Evolutionary conservation across 2,888 invertebrate genomes (phyloP).

Genomic region (Tridacna gigas): DNA sequence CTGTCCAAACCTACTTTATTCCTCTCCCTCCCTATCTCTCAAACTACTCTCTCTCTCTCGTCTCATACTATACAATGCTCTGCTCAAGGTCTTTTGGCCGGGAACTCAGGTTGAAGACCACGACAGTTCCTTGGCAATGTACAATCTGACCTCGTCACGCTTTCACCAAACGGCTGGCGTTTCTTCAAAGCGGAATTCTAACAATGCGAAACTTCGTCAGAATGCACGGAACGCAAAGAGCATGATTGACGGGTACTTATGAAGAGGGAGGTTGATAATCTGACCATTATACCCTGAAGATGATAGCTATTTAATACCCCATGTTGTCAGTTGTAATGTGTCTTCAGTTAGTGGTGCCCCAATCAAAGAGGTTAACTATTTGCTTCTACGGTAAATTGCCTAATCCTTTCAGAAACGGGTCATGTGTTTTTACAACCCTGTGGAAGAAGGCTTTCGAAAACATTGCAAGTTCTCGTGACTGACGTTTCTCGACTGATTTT

Average conservation of each 20-base stretch:
- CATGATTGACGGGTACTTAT: conserved; percentile 15
- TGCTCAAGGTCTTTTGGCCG: neutral
- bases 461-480: no score
- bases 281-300: conserved; percentile 26
- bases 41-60: no score
- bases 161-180: neutral
- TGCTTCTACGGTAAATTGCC: no score
- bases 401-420: no score
- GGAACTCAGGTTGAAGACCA: neutral
- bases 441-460: no score
- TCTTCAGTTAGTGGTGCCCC: conserved; percentile 12
- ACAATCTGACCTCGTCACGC: neutral
- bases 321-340: conserved; percentile 13
- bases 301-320: conserved; percentile 32
- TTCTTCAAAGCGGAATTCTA: conserved; percentile 5
- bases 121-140: neutral
- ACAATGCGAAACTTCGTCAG: conserved; percentile 3
- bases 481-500: no score
- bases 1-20: no score
- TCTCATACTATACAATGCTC: no score
- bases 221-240: neutral
- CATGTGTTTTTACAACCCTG: no score
- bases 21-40: no score
- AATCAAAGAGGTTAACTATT: neutral
- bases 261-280: conserved; percentile 22